A percentile compares a stretch with the other conserved stretches of the same genome.
Conservation (phyloP, 2,113 vertebrate genomes). For the Oryzias curvinotus region DNA sequence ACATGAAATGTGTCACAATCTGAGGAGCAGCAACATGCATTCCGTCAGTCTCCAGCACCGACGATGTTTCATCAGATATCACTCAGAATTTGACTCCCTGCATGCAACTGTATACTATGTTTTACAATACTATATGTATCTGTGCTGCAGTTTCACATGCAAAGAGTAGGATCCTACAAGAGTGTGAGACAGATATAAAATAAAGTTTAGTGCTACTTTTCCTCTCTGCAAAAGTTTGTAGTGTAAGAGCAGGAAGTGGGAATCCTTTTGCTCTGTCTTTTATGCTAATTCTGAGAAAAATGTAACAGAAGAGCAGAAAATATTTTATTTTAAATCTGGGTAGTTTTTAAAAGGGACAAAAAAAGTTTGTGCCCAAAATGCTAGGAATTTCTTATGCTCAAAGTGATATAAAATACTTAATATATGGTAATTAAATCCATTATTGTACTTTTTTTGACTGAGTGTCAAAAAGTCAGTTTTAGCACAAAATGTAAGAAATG, state of each 20-base stretch:
- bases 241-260: conserved; percentile 15
- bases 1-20: conserved; percentile 70
- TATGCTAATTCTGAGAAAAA: conserved; percentile 39
- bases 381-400: no score
- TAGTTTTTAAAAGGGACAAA: no score
- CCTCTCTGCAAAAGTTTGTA: conserved; percentile 39
- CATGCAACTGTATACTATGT: conserved; percentile 41
- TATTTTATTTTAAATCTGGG: no score
- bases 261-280: conserved; percentile 21
- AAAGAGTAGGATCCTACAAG: conserved; percentile 15
- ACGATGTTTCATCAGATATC: conserved; percentile 43
- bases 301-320: background rate
- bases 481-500: no score
- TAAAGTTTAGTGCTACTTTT: conserved; percentile 39
- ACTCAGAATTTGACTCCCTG: conserved; percentile 41
- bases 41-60: conserved; percentile 40
- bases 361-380: no score
- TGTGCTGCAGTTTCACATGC: conserved; percentile 20
- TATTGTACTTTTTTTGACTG: no score
- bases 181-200: conserved; percentile 26
- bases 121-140: conserved; percentile 28
- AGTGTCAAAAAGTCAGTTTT: no score
- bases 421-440: no score
- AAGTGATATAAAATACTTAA: no score
- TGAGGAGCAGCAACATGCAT: conserved; percentile 46